These are phyloP conservation scores for Apomyelois bistriatella DNA, from an alignment of 2,888 invertebrate genomes.

Conservation along the genomic window DNA sequence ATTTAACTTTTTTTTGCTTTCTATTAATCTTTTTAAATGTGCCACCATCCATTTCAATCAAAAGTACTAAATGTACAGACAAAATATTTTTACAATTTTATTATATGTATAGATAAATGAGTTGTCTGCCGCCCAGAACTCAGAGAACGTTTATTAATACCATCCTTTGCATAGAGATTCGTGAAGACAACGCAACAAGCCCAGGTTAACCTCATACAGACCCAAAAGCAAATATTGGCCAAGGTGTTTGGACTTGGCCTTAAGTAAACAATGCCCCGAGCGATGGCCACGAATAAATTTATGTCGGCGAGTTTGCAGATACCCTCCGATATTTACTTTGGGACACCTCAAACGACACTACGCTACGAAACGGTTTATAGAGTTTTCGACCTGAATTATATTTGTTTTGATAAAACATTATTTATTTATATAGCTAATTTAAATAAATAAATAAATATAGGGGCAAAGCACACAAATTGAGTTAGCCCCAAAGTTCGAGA, in stretches of 20 bases:
- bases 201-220: background rate
- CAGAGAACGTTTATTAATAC: too few relatives aligned
- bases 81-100: too few relatives aligned
- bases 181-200: background rate
- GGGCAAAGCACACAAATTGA: too few relatives aligned
- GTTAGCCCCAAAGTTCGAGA: too few relatives aligned
- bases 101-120: too few relatives aligned
- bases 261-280: background rate
- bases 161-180: background rate
- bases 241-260: background rate
- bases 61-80: too few relatives aligned
- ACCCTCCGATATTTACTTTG: constrained; percentile 1
- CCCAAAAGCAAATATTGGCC: background rate
- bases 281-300: background rate
- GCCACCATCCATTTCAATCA: too few relatives aligned
- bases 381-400: background rate
- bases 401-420: background rate
- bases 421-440: too few relatives aligned
- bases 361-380: background rate
- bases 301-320: constrained; percentile 1
- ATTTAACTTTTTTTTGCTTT: too few relatives aligned
- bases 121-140: too few relatives aligned
- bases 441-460: too few relatives aligned
- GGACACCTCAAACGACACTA: background rate
- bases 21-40: too few relatives aligned